Base-by-base conservation (phyloP, 92 coral and sea anemone genomes). In the Phenganax marumi region DNA sequence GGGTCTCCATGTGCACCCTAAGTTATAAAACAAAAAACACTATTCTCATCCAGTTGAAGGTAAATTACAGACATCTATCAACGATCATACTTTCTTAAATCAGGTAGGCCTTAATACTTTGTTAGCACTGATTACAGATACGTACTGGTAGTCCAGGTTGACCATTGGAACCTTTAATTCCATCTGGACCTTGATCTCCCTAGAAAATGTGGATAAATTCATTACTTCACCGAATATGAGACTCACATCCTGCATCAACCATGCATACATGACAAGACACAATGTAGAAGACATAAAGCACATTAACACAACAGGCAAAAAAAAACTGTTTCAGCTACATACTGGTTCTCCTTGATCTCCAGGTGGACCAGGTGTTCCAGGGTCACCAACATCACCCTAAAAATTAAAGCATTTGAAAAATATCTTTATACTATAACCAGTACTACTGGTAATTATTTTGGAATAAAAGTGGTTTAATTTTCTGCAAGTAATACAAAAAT, bases 321-420 rank as follows among this genome's bases (percentile, higher is more conserved):
- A 33, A 33, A 33, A 33, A 33, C 43, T 1, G 2, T 33, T 33
- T 33, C 5, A 26, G 33, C 17, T 74, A 74, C 79, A 74, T 76
- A 76, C 81, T 10, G 68, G 51, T 10, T 33, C 68, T 76, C 81
- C 81, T 22, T 50, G 8, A 2, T 50, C 18, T 50, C 81, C 81
- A 55, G 25, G 12, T 12, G 55, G 68, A 25, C 81, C 81, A 14
- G 81, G 68, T 11, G 52, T 0, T 12, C 81, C 81, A 52, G 81
- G n/a, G 65, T 76, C 81, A 24, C 81, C 81, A 54, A 66, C 9
- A n/a, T 54, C 69, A 76, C 81, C 81, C 81, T 76, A 76, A 23
- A 33, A 76, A 25, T 12, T 25, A 76, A 9, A 76, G 13, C 33
- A 53, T 25, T 23, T 3, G 8, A 54, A 11, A 16, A 19, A 62